Percentiles rank a stretch among this genome's conserved stretches.
phyloP scores from a whole-genome alignment of 2,888 invertebrate species.

The Schizaphis graminum region DNA sequence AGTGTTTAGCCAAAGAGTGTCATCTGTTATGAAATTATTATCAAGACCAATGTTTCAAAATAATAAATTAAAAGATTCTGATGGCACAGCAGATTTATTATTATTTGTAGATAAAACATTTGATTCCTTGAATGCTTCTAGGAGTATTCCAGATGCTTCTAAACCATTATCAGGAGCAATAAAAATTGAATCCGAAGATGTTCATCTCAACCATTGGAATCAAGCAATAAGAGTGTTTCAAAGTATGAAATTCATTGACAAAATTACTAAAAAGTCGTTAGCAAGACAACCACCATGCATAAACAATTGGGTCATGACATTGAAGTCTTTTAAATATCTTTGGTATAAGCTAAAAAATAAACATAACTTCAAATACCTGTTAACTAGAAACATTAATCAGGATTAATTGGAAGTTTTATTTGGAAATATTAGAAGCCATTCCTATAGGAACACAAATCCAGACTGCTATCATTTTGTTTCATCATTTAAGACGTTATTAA shows the following conservation, averaged over 20 bases:
- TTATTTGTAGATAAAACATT: constrained; percentile 10
- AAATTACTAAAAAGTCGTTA: not conserved
- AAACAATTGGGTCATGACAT: constrained; percentile 12
- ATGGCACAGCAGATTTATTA: not conserved
- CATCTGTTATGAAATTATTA: constrained; percentile 4
- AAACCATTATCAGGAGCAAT: constrained; percentile 17
- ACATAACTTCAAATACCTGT: constrained; percentile 1
- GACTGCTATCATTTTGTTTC: constrained; percentile 27
- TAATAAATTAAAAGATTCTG: not conserved
- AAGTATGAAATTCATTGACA: constrained; percentile 17
- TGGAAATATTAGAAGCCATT: constrained; percentile 9
- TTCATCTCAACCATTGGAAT: not conserved
- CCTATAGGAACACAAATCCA: constrained; percentile 20
- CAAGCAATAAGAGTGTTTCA: not conserved
- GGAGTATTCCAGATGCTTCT: not conserved
- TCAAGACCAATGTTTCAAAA: not conserved
- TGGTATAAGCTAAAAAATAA: constrained; percentile 20
- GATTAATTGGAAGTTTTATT: not conserved
- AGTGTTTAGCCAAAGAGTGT: not conserved
- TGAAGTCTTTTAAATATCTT: not conserved
- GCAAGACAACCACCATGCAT: not conserved
- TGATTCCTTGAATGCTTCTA: constrained; percentile 12
- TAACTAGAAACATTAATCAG: not conserved
- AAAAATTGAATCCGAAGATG: not conserved
- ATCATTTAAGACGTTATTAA: too few relatives aligned